Conservation (phyloP, 1,140 invertebrate species). For the Sitophilus oryzae region DNA sequence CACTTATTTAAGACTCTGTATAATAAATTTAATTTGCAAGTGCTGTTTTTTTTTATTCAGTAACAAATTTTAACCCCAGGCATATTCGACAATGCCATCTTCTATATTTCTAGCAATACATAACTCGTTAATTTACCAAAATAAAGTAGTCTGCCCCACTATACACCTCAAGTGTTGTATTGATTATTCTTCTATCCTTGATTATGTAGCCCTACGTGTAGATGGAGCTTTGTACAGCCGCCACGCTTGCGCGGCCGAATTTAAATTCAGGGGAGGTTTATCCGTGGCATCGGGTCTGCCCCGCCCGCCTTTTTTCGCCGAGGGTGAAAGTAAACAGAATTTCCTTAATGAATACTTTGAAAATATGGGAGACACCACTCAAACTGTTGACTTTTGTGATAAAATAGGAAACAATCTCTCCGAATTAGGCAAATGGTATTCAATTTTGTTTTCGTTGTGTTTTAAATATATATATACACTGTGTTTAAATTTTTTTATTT, state of each 20-base stretch:
- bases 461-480: slow-evolving; percentile 7
- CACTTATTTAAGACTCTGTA: too few relatives aligned
- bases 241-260: slow-evolving; percentile 18
- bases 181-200: too few relatives aligned
- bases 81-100: too few relatives aligned
- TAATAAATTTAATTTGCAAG: too few relatives aligned
- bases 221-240: neutral
- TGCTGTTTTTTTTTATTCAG: too few relatives aligned
- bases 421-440: slow-evolving; percentile 60
- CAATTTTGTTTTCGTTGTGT: slow-evolving; percentile 26
- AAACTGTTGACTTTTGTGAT: slow-evolving; percentile 51
- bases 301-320: slow-evolving; percentile 29
- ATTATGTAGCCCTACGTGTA: too few relatives aligned
- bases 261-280: slow-evolving; percentile 5
- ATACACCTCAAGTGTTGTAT: too few relatives aligned
- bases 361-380: slow-evolving; percentile 36
- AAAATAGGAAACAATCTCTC: slow-evolving; percentile 61
- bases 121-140: too few relatives aligned
- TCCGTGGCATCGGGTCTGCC: slow-evolving; percentile 19
- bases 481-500: slow-evolving; percentile 20
- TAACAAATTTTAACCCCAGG: too few relatives aligned
- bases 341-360: slow-evolving; percentile 17
- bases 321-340: slow-evolving; percentile 23
- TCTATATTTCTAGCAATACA: too few relatives aligned
- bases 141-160: too few relatives aligned